These are phyloP conservation scores for Falcaria lacertinaria DNA, from an alignment of 2,888 invertebrate species.

Conservation along the genomic window DNA sequence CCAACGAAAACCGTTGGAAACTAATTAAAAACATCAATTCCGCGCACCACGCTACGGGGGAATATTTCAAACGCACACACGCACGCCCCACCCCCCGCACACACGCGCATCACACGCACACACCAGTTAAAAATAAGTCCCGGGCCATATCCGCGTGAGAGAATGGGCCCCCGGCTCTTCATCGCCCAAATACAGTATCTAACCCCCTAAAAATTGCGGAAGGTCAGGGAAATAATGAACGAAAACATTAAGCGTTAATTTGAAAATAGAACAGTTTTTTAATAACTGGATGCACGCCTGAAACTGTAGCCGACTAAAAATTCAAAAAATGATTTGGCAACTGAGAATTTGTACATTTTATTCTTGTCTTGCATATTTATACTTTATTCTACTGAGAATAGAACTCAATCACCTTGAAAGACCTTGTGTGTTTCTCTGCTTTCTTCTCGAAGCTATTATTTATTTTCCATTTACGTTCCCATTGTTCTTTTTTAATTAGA, in stretches of 20 bases:
- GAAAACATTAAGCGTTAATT: too few species aligned
- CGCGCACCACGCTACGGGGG: conserved; percentile 62
- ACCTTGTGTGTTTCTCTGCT: too few species aligned
- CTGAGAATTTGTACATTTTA: too few species aligned
- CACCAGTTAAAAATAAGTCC: conserved; percentile 72
- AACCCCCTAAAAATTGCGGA: conserved; percentile 22
- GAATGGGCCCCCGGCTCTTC: conserved; percentile 49
- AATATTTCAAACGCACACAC: conserved; percentile 74
- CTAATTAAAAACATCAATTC: conserved; percentile 80
- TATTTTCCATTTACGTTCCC: neutral
- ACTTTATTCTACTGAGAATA: too few species aligned
- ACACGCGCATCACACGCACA: conserved; percentile 55
- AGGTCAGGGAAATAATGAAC: conserved; percentile 9
- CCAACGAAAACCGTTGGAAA: conserved; percentile 73
- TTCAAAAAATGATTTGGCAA: too few species aligned
- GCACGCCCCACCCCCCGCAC: conserved; percentile 45
- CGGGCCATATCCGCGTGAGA: conserved; percentile 69
- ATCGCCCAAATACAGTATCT: conserved; percentile 33
- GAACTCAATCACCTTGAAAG: too few species aligned
- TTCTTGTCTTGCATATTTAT: too few species aligned
- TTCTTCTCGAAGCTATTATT: too few species aligned
- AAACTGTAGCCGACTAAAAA: too few species aligned
- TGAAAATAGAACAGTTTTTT: too few species aligned
- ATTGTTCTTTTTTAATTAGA: conserved; percentile 3
- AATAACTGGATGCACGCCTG: too few species aligned